A percentile compares a stretch with the other conserved stretches of the same genome.
These are phyloP conservation scores for Rhopalosiphum padi DNA, from an alignment of 1,140 invertebrate genomes.

Conservation along the genomic window DNA sequence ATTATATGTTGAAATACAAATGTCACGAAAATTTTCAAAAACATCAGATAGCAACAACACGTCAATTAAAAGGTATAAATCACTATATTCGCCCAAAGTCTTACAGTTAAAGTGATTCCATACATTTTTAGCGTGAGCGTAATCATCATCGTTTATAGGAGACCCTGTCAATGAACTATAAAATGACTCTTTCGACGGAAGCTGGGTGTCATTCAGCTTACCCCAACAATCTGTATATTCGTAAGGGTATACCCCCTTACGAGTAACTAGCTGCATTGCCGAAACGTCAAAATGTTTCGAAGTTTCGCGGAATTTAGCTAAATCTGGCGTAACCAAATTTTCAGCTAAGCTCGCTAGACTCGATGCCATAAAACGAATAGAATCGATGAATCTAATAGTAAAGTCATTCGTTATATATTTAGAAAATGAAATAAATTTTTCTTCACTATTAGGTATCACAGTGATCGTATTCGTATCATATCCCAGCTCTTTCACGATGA, in stretches of 20 bases:
- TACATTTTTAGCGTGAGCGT: slow-evolving; percentile 62
- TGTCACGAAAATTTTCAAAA: slow-evolving; percentile 64
- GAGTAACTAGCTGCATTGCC: slow-evolving; percentile 29
- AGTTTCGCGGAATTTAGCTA: neutral
- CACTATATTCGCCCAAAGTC: slow-evolving; percentile 62
- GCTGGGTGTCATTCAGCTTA: slow-evolving; percentile 61
- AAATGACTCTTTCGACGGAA: slow-evolving; percentile 63
- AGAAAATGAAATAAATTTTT: no score
- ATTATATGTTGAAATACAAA: slow-evolving; percentile 62
- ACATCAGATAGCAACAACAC: slow-evolving; percentile 62
- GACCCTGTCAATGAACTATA: slow-evolving; percentile 59
- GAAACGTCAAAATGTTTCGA: neutral
- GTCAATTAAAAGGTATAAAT: slow-evolving; percentile 64
- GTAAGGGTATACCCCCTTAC: slow-evolving; percentile 62
- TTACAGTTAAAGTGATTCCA: slow-evolving; percentile 63
- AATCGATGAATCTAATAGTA: no score
- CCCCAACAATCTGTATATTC: slow-evolving; percentile 61
- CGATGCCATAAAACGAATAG: slow-evolving; percentile 54
- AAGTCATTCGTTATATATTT: no score
- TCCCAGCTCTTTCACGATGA: no score
- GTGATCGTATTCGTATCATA: no score
- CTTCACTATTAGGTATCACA: no score
- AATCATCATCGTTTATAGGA: slow-evolving; percentile 62
- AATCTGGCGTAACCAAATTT: neutral
- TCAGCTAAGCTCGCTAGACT: neutral